Conservation (phyloP, 2,888 invertebrate genomes). For the Quadroppia sp. region DNA sequence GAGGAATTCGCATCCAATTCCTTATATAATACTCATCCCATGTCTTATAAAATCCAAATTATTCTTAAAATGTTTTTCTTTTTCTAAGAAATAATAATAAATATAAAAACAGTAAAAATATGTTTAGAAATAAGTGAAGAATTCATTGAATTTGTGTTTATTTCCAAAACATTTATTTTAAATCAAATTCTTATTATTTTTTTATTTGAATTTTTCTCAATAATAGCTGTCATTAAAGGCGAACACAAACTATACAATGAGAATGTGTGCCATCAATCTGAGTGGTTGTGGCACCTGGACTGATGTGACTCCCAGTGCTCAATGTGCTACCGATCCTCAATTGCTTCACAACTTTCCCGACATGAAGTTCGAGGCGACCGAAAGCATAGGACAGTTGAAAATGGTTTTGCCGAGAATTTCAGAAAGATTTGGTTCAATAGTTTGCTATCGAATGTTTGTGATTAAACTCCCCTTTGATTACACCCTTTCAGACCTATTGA, state of each 20-base stretch:
- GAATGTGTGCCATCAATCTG: slow-evolving; percentile 52
- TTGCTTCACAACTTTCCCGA: slow-evolving; percentile 33
- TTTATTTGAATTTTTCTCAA: neutral
- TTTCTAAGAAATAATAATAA: neutral
- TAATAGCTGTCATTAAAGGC: slow-evolving; percentile 53
- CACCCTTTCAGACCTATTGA: slow-evolving; percentile 38
- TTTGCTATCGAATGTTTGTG: slow-evolving; percentile 76
- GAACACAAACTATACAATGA: slow-evolving; percentile 76
- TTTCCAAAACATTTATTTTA: slow-evolving; percentile 20
- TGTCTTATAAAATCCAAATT: neutral
- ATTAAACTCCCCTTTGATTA: slow-evolving; percentile 61
- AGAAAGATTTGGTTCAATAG: slow-evolving; percentile 80
- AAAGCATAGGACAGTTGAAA: slow-evolving; percentile 57
- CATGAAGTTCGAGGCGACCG: slow-evolving; percentile 2
- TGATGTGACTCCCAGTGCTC: slow-evolving; percentile 49
- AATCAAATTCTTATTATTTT: neutral
- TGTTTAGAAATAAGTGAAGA: neutral
- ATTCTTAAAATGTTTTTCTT: neutral
- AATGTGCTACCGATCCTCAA: slow-evolving; percentile 65
- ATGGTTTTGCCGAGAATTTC: slow-evolving; percentile 66
- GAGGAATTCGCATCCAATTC: too few relatives aligned
- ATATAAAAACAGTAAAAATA: neutral
- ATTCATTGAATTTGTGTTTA: neutral
- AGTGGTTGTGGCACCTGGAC: slow-evolving; percentile 64
- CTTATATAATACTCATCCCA: too few relatives aligned